Percentiles rank a stretch among this genome's conserved stretches.
Conservation (phyloP, 2,797 vertebrate genomes). For the Mus caroli region DNA sequence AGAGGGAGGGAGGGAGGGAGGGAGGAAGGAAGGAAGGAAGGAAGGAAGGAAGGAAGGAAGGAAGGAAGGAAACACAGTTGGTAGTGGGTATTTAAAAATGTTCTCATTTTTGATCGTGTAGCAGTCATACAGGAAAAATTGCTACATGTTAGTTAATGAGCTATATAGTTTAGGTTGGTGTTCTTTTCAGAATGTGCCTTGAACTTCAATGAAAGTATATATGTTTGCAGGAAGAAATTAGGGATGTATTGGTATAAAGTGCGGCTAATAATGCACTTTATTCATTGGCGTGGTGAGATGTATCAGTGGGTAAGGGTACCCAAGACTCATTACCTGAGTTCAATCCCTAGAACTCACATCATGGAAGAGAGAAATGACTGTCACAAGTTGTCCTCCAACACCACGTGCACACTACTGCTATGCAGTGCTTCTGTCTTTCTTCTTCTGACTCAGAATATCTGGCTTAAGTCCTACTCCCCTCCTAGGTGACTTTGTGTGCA, state of each 20-base stretch:
- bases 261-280: background rate
- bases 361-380: background rate
- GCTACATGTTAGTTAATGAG: background rate
- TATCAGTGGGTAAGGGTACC: background rate
- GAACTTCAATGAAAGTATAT: background rate
- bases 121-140: background rate
- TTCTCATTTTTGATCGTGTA: background rate
- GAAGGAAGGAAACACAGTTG: too few species aligned
- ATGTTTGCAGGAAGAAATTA: background rate
- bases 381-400: background rate
- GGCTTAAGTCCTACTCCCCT: background rate
- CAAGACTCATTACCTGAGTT: background rate
- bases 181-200: constrained; percentile 1
- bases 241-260: background rate
- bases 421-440: background rate
- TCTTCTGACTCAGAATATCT: background rate
- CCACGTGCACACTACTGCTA: too few species aligned
- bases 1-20: too few species aligned
- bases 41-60: too few species aligned
- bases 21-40: too few species aligned
- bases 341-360: too few species aligned
- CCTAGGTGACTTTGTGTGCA: background rate
- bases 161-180: background rate
- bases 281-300: too few species aligned
- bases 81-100: constrained; percentile 4